Base-by-base conservation (phyloP, 2,888 invertebrate genomes). In the Xestia sexstrigata region DNA sequence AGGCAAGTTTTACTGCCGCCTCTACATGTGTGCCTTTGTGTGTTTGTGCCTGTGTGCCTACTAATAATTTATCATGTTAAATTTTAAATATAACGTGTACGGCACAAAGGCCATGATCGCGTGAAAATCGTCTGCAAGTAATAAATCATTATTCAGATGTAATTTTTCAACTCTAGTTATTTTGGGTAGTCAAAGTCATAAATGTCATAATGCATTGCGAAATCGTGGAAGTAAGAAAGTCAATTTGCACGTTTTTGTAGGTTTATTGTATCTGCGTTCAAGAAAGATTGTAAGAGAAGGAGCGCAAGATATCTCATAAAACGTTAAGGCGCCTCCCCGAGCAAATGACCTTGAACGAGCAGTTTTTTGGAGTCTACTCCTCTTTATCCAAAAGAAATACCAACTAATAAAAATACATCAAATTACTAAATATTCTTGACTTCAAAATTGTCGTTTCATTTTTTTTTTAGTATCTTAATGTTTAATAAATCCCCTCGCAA, bases 1-100 rank as follows among this genome's bases (percentile, higher is more conserved):
- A 73, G 89, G 91, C 93, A 81, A 89, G 90, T 92, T 92, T 91
- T 90, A 91, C 90, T 89, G 89, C 92, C 91, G 89, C 87, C 85
- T 92, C 87, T 90, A 78, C 70, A 78, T 85, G 78, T 82, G 79
- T 78, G 76, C 77, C 70, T 78, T 78, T 78, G 76, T 90, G 71
- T 70, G 68, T 90, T 86, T 82, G 72, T 70, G 79, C 72, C 47
- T 74, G 78, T 81, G 82, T 81, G 83, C 67, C 70, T 73, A 83
- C 74, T 86, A 84, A 78, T 83, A 75, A 86, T 83, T 70, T 74
- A 83, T 77, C 70, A 79, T 70, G 67, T 83, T 68, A 70, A 58
- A 70, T 75, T 86, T 83, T 65, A 62, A 79, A 67, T 70, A 83
- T 74, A 83, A 72, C 70, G 26, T 67, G 45, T 47, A 66, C 26